Base-by-base conservation (phyloP, 1,140 invertebrate species). In the Pseudomyrmex concolor region DNA sequence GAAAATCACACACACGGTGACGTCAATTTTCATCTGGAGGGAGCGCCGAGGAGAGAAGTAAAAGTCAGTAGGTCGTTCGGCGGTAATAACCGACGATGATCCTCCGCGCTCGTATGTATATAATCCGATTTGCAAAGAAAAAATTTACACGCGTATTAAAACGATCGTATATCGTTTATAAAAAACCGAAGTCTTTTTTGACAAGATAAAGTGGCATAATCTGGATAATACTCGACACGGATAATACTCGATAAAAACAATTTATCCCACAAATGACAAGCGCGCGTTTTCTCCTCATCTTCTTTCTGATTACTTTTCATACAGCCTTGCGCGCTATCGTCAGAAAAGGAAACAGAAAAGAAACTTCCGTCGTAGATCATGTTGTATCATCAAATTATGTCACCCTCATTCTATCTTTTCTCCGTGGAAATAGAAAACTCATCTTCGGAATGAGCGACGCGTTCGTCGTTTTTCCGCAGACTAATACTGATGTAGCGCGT, bases 21-120 rank as follows among this genome's bases (percentile, higher is more conserved):
- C 78, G 83, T 84, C 83, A 84, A 72, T 84, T 84, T 82, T 84
- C 83, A 82, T 84, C 62, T 72, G n/a, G 13, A 50, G 15, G 63
- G 73, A 70, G 83, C 76, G 83, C 76, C 76, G 43, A 19, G 19
- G 70, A 84, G 70, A 48, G 48, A 54, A 66, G 43, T 78, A 77
- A 66, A 73, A 62, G 83, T 84, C 83, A 84, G 64, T 73, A 68
- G 51, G 76, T 66, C 83, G 55, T 70, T 80, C 60, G 54, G 13
- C 48, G 57, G 19, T 7, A 34, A 25, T 3, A 64, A 63, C 50
- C 50, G 25, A 70, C 34, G 64, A 80, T 62, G 74, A 84, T 80
- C 70, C 64, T 57, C 70, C 64, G 66, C 43, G 66, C 43, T 84
- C 76, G 10, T 50, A 45, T 25, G 34, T 25, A 25, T 81, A 51